These are phyloP conservation scores for Petrolisthes cinctipes DNA, from an alignment of 2,888 invertebrate genomes.

Conservation along the genomic window DNA sequence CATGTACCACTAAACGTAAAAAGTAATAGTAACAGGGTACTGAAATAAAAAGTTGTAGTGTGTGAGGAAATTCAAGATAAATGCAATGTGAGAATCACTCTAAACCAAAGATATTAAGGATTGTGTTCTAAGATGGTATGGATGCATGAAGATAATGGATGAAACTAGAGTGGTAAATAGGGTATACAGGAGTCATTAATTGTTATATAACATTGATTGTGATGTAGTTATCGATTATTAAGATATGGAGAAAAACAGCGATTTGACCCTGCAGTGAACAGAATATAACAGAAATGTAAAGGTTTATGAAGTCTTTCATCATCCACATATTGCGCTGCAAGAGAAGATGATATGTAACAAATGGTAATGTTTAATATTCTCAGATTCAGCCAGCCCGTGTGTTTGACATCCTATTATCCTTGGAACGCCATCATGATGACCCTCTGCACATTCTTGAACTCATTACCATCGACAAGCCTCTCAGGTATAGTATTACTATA, in stretches of 20 bases:
- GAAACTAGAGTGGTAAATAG: too few relatives aligned
- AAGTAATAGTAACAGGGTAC: too few relatives aligned
- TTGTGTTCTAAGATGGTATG: too few relatives aligned
- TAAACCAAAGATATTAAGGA: neutral
- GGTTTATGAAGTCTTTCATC: too few relatives aligned
- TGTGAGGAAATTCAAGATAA: neutral
- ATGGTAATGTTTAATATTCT: constrained; percentile 46
- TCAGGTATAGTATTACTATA: constrained; percentile 24
- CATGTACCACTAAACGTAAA: too few relatives aligned
- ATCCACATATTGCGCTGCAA: too few relatives aligned
- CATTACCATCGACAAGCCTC: constrained; percentile 89
- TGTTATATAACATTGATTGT: too few relatives aligned
- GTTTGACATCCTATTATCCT: constrained; percentile 88
- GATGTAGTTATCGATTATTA: neutral
- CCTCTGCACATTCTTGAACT: constrained; percentile 92
- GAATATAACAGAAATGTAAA: too few relatives aligned
- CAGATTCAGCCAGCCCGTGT: constrained; percentile 90
- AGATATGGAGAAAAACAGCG: neutral
- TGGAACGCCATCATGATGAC: constrained; percentile 95
- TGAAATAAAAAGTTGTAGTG: neutral
- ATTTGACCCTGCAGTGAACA: too few relatives aligned
- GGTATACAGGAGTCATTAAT: too few relatives aligned
- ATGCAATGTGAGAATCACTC: neutral
- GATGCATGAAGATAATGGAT: too few relatives aligned
- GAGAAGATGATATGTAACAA: too few relatives aligned